Conservation (phyloP, 2,888 invertebrate genomes). For the Meandrusa payeni region DNA sequence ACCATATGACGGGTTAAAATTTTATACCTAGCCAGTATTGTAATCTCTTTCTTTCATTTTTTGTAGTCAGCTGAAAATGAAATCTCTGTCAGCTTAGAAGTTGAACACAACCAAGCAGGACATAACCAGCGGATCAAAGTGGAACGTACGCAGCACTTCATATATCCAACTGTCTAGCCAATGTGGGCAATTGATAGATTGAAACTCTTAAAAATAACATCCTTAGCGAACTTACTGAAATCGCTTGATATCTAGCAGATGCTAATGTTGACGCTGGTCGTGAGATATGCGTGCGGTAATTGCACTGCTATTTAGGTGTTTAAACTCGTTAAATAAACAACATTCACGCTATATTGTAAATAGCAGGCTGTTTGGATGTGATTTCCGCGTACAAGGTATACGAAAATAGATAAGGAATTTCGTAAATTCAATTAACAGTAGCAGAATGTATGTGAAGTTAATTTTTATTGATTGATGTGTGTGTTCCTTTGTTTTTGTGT, state of each 20-base stretch:
- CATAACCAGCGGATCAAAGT: neutral
- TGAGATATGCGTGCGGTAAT: slow-evolving; percentile 12
- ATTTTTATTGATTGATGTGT: too few relatives aligned
- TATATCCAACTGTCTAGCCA: slow-evolving; percentile 19
- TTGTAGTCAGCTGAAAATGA: too few relatives aligned
- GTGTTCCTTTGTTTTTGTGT: too few relatives aligned
- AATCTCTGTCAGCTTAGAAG: too few relatives aligned
- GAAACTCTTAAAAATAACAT: slow-evolving; percentile 24
- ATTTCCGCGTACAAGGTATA: neutral
- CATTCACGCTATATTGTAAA: slow-evolving; percentile 13
- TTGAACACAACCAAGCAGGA: too few relatives aligned
- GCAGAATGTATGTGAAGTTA: too few relatives aligned
- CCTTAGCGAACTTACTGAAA: slow-evolving; percentile 10
- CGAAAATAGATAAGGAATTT: neutral
- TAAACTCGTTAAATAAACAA: slow-evolving; percentile 19
- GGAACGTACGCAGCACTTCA: slow-evolving; percentile 16
- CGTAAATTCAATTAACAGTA: too few relatives aligned
- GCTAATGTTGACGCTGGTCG: slow-evolving; percentile 11
- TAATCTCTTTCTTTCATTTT: too few relatives aligned
- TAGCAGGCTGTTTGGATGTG: slow-evolving; percentile 8
- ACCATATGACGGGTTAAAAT: too few relatives aligned
- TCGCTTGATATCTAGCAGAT: slow-evolving; percentile 21
- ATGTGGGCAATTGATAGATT: slow-evolving; percentile 24
- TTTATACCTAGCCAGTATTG: too few relatives aligned
- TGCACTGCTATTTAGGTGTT: slow-evolving; percentile 11